Base-by-base conservation (phyloP, 2,888 invertebrate genomes). In the Stomorhina lunata region DNA sequence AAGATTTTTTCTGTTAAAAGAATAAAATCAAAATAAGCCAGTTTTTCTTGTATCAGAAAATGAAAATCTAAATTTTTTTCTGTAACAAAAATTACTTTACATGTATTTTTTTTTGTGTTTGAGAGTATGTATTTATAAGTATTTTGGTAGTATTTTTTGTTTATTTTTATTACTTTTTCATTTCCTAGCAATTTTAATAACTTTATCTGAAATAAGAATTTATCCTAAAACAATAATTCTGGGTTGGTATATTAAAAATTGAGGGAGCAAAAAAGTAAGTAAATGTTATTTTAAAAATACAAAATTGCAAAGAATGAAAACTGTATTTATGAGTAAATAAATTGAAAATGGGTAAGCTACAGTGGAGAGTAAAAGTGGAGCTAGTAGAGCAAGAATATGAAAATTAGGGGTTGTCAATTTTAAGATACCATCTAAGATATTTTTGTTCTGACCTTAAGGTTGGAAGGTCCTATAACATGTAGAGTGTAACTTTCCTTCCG, bases 171-270 rank as follows among this genome's bases (percentile, higher is more conserved):
- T 68, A 29, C 27, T 61, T 61, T n/a, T 76, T 50, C 29, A 68
- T 76, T 68, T 59, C 59, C 66, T 59, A 37, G 48, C 17, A 48
- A 68, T 59, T 68, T 59, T 50, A 66, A 76, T 76, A 68, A 50
- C 29, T 68, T 76, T 61, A 61, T 68, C 55, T 68, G 6, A 50
- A 40, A 59, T 17, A 22, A 57, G 12, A 71, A 45, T 45, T 71
- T 71, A 32, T 71, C 32, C 22, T 32, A 32, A 71, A 71, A 71
- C 40, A 71, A 27, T 34, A 57, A 34, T 43, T 22, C 27, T n/a
- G 34, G n/a, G 29, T 69, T 55, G 17, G 6, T 22, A 37, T 59
- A 37, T 59, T 59, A 59, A 37, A 37, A 59, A 59, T 48, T 22
- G 15, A 22, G 40, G 4, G n/a, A 17, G n/a, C n/a, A n/a, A n/a